Evolutionary conservation across 2,888 invertebrate genomes (phyloP).

Genomic region (Xestia c-nigrum): DNA sequence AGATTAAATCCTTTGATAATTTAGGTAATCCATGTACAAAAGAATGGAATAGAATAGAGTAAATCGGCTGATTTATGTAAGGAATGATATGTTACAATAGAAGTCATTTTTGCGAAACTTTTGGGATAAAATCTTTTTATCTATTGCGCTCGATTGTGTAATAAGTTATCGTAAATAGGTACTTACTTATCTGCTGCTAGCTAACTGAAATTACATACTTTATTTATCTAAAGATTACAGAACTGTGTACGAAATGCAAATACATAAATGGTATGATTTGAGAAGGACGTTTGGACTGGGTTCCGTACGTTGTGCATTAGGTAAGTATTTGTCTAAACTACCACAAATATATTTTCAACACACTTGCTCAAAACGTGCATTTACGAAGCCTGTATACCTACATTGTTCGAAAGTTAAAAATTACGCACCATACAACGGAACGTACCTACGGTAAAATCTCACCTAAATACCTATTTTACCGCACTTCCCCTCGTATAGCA

Average conservation of each 20-base stretch:
- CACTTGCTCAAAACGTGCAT: too few species aligned
- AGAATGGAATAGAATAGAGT: background rate
- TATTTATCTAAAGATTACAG: slow-evolving; percentile 16
- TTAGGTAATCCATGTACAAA: background rate
- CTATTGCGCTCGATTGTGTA: slow-evolving; percentile 25
- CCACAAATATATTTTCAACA: background rate
- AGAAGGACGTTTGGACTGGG: background rate
- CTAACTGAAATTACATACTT: slow-evolving; percentile 1
- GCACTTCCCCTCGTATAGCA: too few species aligned
- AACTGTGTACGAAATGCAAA: slow-evolving; percentile 2
- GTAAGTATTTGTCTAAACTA: background rate
- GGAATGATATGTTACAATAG: too few species aligned
- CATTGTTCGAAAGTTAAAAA: too few species aligned
- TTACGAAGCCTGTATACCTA: too few species aligned
- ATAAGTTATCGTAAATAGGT: background rate
- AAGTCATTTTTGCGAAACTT: background rate
- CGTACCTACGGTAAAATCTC: too few species aligned
- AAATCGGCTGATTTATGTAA: too few species aligned
- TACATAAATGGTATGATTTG: background rate
- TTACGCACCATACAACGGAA: too few species aligned
- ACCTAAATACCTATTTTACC: too few species aligned
- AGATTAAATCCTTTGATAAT: background rate
- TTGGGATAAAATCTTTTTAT: background rate
- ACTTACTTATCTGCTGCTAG: slow-evolving; percentile 23
- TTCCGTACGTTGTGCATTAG: background rate